phyloP scores from a whole-genome alignment of 2,113 vertebrate species.

The Microcebus griseorufus region DNA sequence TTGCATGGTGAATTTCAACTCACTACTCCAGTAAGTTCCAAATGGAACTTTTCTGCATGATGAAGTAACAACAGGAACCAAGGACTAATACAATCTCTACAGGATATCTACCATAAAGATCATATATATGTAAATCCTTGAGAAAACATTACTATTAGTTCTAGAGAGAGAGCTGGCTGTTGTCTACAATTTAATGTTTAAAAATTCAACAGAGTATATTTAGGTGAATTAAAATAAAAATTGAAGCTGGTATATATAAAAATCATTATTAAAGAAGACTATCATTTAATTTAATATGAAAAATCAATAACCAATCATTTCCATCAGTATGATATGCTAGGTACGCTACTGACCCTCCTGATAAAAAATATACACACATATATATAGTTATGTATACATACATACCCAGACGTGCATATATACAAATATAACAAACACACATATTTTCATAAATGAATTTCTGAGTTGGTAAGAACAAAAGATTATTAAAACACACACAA shows the following conservation, averaged over 20 bases:
- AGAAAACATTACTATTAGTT: conserved; percentile 26
- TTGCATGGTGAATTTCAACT: conserved; percentile 5
- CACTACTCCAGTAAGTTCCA: conserved; percentile 48
- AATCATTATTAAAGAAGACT: neutral
- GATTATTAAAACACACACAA: neutral
- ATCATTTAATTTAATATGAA: neutral
- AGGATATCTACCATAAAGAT: conserved; percentile 56
- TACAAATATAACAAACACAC: neutral
- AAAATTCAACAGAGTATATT: conserved; percentile 41
- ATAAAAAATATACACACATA: neutral
- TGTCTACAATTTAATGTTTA: conserved; percentile 33
- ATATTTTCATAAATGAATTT: conserved; percentile 1
- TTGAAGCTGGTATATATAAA: neutral
- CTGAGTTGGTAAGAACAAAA: neutral
- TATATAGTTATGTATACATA: neutral
- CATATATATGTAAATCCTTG: conserved; percentile 59
- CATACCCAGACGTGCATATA: fast-evolving
- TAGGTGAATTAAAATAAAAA: conserved; percentile 46
- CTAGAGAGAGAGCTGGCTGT: neutral
- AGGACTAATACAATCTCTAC: conserved; percentile 50
- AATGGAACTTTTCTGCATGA: conserved; percentile 47
- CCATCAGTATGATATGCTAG: neutral
- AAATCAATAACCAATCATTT: neutral
- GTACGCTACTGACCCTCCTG: neutral
- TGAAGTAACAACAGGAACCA: conserved; percentile 43